Base-by-base conservation (phyloP, 1,140 invertebrate genomes). In the Dryas iulia region DNA sequence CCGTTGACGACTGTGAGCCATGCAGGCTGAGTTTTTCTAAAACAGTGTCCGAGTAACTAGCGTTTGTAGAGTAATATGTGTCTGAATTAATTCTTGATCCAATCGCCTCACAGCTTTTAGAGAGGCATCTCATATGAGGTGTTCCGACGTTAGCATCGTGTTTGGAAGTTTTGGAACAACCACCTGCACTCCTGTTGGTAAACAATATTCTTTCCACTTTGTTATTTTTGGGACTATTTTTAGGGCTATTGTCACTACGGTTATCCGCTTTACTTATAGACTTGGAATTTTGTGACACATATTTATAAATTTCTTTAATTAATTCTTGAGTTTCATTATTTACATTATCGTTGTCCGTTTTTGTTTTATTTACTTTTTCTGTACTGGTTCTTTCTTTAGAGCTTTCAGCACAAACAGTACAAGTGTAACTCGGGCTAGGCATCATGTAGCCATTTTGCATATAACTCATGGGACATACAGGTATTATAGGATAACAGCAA, bases 31-130 rank as follows among this genome's bases (percentile, higher is more conserved):
- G 63, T 52, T 82, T 87, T 62, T 88, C 87, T 33, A 91, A 59
- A 23, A 88, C 12, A 5, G 87, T 84, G 60, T 89, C 88, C 0
- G 88, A 91, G 53, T 80, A 89, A 60, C 79, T 87, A 6, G 78
- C 60, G 58, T 85, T 82, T 14, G 80, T 79, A 21, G 74, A 72
- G 65, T 76, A 75, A 59, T 71, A 77, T 25, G 69, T 70, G 18
- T 84, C 78, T 0, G 76, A 72, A 14, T 60, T 52, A 12, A 74
- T 61, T 69, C 72, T 76, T 14, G 79, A 78, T 7, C 80, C 77
- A 21, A 90, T 82, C 0, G 86, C 88, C 70, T 90, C 88, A 59
- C 87, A 91, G 66, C 88, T 91, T 67, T 89, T 91, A 3, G 88
- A 91, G 54, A 80, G 74, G 66, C 77, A 87, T 62, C 79, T 85